Evolutionary conservation across 2,113 vertebrate species (phyloP).

Genomic region (Aptenodytes patagonicus): DNA sequence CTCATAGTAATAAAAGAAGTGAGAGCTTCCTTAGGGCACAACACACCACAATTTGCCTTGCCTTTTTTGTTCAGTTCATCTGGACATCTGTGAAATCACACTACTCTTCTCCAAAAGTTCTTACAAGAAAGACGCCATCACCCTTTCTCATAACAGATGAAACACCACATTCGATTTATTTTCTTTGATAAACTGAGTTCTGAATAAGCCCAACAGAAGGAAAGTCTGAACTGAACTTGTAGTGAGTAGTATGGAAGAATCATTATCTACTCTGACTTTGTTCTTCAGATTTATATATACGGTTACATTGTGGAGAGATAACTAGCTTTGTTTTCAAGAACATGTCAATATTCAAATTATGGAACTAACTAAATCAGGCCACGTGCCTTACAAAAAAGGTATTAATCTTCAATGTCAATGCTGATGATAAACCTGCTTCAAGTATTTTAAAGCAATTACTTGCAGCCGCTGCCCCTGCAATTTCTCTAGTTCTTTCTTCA

Average conservation of each 20-base stretch:
- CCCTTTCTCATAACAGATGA: not conserved
- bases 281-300: not conserved
- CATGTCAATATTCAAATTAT: constrained; percentile 50
- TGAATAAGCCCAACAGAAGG: not conserved
- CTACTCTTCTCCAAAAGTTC: not conserved
- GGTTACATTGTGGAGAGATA: not conserved
- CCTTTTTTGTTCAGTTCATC: not conserved
- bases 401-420: constrained; percentile 67
- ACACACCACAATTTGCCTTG: not conserved
- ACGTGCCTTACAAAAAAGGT: constrained; percentile 69
- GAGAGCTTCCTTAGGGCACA: not conserved
- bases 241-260: not conserved
- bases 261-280: not conserved
- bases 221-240: not conserved
- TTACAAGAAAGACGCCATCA: not conserved
- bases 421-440: constrained; percentile 73
- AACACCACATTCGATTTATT: not conserved
- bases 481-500: constrained; percentile 98
- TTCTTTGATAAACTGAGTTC: not conserved
- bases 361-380: constrained; percentile 65
- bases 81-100: not conserved
- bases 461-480: constrained; percentile 96
- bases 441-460: constrained; percentile 92
- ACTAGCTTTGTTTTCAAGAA: constrained; percentile 23
- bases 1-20: not conserved